Evolutionary conservation across 2,113 vertebrate species (phyloP), one percentile per base, ranked within the genome.

Genomic region (Montifringilla adamsi): DNA sequence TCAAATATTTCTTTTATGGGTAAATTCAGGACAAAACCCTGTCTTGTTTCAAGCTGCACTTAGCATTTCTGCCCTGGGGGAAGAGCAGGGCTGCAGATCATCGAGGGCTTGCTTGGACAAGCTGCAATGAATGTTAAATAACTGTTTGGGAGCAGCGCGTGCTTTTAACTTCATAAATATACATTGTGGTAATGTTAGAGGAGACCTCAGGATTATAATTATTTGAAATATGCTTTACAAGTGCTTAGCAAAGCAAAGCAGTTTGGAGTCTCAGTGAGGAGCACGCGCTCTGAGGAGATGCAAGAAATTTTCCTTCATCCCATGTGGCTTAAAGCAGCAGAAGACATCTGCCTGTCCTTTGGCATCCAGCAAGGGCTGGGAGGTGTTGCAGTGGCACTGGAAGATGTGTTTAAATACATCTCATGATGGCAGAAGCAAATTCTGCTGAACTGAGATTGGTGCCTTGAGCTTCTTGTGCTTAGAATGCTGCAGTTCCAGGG

Each of bases 31-130:
- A 94, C 93, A 89, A 69, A 96, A 53, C 49, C 60, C 20, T 86
- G 47, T 92, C 88, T 91, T 74, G n/a, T 95, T 94, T 95, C 59
- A 84, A 90, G 81, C 89, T 80, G 21, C 20, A 13, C 91, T 96
- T 85, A 84, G 92, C 97, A 96, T 96, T 87, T 95, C 86, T 97
- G 89, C 97, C 98, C 97, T 10, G 66, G 70, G 94, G 97, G 86
- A 94, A 87, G 56, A 92, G 69, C 60, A 46, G 37, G 95, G 86
- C 89, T 78, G 80, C 68, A 5, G 43, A 92, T 92, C 85, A 44
- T 27, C 15, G 9, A 13, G 83, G 90, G 76, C 97, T 96, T 98
- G 97, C 96, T 81, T 10, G 43, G 93, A 91, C 97, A 97, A 93
- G 97, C 96, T 59, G 72, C 63, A 67, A 87, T 93, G 93, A 94